Evolutionary conservation across 2,797 vertebrate genomes (phyloP).

Genomic region (Sternotherus odoratus): DNA sequence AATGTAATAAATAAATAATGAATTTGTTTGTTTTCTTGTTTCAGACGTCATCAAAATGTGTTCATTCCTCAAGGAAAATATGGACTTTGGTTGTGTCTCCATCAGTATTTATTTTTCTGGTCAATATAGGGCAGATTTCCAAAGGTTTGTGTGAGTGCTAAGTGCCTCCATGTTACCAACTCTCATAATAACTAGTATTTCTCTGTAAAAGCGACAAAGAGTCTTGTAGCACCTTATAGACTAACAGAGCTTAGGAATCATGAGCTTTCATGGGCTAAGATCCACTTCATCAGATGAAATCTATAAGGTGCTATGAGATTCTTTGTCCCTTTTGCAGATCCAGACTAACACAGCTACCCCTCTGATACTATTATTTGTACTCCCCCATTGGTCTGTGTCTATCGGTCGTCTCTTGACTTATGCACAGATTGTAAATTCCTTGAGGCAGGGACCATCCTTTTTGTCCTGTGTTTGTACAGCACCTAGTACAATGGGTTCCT

Average conservation of each 20-base stretch:
- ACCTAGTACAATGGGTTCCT: background rate
- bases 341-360: too few species aligned
- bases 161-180: background rate
- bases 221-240: too few species aligned
- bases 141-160: background rate
- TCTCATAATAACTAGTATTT: background rate
- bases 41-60: background rate
- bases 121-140: background rate
- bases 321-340: too few species aligned
- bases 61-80: background rate
- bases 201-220: too few species aligned
- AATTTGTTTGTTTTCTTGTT: background rate
- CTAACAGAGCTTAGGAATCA: too few species aligned
- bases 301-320: too few species aligned
- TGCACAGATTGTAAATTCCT: background rate
- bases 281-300: too few species aligned
- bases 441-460: background rate
- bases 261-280: too few species aligned
- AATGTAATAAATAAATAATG: fast-evolving
- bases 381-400: background rate
- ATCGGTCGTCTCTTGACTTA: background rate
- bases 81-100: background rate
- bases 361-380: too few species aligned
- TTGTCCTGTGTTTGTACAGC: background rate
- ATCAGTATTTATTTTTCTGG: background rate